Conservation (phyloP, 2,113 vertebrate species). For the Etia nguti region DNA sequence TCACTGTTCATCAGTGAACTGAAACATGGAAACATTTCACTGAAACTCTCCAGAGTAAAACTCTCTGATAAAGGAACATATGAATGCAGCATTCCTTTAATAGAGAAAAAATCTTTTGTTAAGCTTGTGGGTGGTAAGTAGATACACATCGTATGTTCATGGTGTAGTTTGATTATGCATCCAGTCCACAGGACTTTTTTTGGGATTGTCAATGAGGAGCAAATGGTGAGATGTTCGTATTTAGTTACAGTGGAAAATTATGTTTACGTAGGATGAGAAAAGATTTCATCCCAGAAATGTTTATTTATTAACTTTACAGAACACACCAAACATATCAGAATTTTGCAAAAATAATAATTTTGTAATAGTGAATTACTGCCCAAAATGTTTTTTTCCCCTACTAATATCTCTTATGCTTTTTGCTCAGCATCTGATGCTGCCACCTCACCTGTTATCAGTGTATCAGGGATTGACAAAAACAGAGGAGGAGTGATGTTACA, state of each 20-base stretch:
- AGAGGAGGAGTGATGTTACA: too few relatives aligned
- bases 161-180: background rate
- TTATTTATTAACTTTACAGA: background rate
- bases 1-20: background rate
- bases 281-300: background rate
- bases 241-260: accelerated
- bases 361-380: background rate
- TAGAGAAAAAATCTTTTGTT: accelerated
- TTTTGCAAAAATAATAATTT: too few relatives aligned
- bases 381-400: accelerated
- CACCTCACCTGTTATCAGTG: accelerated
- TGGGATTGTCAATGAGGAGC: too few relatives aligned
- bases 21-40: background rate
- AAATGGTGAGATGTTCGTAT: background rate
- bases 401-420: background rate
- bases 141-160: accelerated
- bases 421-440: accelerated
- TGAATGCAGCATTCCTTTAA: background rate
- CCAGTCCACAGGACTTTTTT: too few relatives aligned
- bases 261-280: accelerated
- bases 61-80: accelerated
- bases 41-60: background rate
- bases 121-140: background rate
- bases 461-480: too few relatives aligned
- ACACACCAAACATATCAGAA: accelerated